A percentile compares a stretch with the other conserved stretches of the same genome.
Evolutionary conservation across 2,797 vertebrate species (phyloP).

Genomic region (Fundulus diaphanus): DNA sequence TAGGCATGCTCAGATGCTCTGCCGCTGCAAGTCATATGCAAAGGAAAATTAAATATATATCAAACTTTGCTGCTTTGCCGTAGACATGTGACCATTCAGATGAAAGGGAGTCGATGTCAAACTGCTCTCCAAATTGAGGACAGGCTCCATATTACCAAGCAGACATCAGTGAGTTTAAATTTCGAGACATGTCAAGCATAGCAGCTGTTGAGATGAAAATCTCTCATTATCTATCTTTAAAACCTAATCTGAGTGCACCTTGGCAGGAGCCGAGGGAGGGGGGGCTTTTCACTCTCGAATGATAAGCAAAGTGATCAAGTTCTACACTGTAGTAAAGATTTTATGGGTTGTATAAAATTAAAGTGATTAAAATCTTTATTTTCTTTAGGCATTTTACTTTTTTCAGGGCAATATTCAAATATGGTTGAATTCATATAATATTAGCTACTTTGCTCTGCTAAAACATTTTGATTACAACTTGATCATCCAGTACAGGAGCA

Average conservation of each 20-base stretch:
- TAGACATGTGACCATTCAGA: conserved; percentile 80
- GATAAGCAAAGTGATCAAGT: conserved; percentile 52
- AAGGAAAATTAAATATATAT: conserved; percentile 48
- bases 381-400: neutral
- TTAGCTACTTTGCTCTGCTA: neutral
- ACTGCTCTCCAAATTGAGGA: conserved; percentile 77
- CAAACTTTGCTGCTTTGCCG: conserved; percentile 74
- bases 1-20: conserved; percentile 53
- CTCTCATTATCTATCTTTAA: conserved; percentile 81
- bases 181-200: conserved; percentile 77
- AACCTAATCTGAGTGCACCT: conserved; percentile 66
- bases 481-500: too few species aligned
- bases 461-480: neutral
- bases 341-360: neutral
- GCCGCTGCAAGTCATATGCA: conserved; percentile 51
- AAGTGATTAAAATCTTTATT: neutral
- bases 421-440: neutral
- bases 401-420: neutral
- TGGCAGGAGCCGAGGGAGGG: conserved; percentile 19
- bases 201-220: conserved; percentile 74
- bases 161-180: conserved; percentile 77
- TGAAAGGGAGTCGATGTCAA: conserved; percentile 78
- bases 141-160: conserved; percentile 69
- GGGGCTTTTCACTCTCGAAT: conserved; percentile 41
- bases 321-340: conserved; percentile 28